These are phyloP conservation scores for Zalophus californianus DNA, from an alignment of 2,797 vertebrate species.

Conservation along the genomic window DNA sequence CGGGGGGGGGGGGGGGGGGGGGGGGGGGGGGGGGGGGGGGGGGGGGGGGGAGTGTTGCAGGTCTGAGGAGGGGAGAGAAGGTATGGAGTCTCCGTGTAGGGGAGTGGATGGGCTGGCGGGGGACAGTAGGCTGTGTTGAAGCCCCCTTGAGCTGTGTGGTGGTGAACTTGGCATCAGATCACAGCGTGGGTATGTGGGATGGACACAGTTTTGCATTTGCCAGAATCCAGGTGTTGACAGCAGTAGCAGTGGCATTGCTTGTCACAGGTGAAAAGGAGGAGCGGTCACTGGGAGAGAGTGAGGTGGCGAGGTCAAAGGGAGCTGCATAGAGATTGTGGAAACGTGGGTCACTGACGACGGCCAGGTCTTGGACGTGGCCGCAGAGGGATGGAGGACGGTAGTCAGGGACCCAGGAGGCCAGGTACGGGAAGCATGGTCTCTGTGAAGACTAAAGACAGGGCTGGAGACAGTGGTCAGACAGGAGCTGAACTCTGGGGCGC, in stretches of 20 bases:
- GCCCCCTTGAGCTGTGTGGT: neutral
- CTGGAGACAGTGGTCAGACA: neutral
- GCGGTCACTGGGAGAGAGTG: neutral
- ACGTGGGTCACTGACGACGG: neutral
- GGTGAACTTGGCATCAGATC: neutral
- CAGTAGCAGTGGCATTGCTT: neutral
- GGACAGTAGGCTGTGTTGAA: neutral
- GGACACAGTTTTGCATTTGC: neutral
- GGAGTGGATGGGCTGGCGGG: too few species aligned
- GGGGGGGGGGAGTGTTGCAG: rapidly evolving
- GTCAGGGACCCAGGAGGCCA: neutral
- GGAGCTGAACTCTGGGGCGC: neutral
- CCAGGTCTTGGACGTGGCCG: too few species aligned
- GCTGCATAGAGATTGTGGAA: rapidly evolving
- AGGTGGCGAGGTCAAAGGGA: too few species aligned
- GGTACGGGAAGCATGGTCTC: neutral
- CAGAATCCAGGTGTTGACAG: neutral
- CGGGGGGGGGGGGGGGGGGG: rapidly evolving
- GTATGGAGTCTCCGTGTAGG: rapidly evolving
- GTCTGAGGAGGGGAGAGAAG: neutral
- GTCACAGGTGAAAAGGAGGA: too few species aligned
- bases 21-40: rapidly evolving
- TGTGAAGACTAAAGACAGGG: neutral
- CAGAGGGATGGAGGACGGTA: too few species aligned
- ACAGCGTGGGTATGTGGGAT: neutral